phyloP scores from a whole-genome alignment of 2,797 vertebrate species.

The Manis javanica region DNA sequence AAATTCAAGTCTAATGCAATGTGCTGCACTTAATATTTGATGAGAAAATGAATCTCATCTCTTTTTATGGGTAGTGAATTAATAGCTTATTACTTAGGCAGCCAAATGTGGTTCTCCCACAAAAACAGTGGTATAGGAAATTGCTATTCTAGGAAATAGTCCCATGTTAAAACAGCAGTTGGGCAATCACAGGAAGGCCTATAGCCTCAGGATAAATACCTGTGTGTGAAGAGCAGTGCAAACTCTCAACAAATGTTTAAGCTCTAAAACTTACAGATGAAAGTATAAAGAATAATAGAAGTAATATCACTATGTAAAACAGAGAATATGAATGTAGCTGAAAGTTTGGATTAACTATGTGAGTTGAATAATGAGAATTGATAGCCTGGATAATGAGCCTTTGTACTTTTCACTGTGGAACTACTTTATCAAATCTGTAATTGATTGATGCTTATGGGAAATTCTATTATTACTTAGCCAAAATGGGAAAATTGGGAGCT shows the following conservation, averaged over 20 bases:
- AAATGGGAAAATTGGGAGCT: not conserved
- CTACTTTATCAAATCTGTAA: not conserved
- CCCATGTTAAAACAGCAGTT: not conserved
- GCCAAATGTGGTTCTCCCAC: slow-evolving; percentile 23
- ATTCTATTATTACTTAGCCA: not conserved
- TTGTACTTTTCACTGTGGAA: not conserved
- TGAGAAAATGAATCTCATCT: slow-evolving; percentile 45
- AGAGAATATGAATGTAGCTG: not conserved
- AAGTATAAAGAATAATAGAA: not conserved
- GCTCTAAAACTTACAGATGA: not conserved
- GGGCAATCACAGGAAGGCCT: not conserved
- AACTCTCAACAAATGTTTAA: not conserved
- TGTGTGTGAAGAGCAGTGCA: not conserved
- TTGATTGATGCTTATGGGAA: not conserved
- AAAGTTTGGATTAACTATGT: not conserved
- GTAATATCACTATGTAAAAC: not conserved
- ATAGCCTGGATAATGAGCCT: not conserved
- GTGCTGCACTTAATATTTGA: slow-evolving; percentile 57
- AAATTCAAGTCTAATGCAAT: slow-evolving; percentile 17
- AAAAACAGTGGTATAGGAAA: slow-evolving; percentile 16
- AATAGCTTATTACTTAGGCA: slow-evolving; percentile 65
- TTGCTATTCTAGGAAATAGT: slow-evolving; percentile 27
- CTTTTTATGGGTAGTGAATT: slow-evolving; percentile 47
- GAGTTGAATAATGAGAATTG: not conserved
- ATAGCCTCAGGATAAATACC: not conserved